Conservation (phyloP, 2,113 vertebrate genomes). For the Eptesicus fuscus region DNA sequence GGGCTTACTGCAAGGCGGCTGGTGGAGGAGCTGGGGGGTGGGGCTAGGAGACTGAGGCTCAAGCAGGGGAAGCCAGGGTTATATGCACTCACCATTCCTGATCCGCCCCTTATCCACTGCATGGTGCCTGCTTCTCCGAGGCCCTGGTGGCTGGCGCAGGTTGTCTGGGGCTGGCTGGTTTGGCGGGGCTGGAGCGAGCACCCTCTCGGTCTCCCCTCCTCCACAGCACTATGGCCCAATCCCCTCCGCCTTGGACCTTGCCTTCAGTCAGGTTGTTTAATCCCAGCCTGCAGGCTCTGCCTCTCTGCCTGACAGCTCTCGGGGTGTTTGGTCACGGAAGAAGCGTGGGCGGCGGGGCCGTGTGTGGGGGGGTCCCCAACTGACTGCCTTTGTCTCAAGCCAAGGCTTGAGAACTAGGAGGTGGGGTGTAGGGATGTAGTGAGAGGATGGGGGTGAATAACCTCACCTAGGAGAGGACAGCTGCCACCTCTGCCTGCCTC, state of each 20-base stretch:
- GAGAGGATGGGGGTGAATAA: neutral
- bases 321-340: neutral
- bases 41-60: slow-evolving; percentile 63
- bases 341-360: neutral
- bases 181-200: slow-evolving; percentile 45
- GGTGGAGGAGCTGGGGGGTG: slow-evolving; percentile 55
- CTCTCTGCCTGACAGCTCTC: slow-evolving; percentile 33
- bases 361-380: neutral
- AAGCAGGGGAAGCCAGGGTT: slow-evolving; percentile 73
- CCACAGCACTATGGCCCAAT: slow-evolving; percentile 62
- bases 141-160: slow-evolving; percentile 40
- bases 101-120: slow-evolving; percentile 86
- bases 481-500: slow-evolving; percentile 35
- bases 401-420: slow-evolving; percentile 28
- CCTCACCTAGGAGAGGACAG: neutral
- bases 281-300: slow-evolving; percentile 40
- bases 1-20: slow-evolving; percentile 63
- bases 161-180: slow-evolving; percentile 52
- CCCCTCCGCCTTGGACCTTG: slow-evolving; percentile 50
- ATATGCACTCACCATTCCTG: slow-evolving; percentile 84
- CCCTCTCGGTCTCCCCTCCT: slow-evolving; percentile 59
- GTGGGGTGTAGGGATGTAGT: neutral
- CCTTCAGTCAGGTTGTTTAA: slow-evolving; percentile 64
- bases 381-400: slow-evolving; percentile 43
- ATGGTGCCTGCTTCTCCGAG: slow-evolving; percentile 76